Percentiles rank a stretch among this genome's conserved stretches.
Conservation (phyloP, 1,140 invertebrate genomes). For the Maconellicoccus hirsutus region DNA sequence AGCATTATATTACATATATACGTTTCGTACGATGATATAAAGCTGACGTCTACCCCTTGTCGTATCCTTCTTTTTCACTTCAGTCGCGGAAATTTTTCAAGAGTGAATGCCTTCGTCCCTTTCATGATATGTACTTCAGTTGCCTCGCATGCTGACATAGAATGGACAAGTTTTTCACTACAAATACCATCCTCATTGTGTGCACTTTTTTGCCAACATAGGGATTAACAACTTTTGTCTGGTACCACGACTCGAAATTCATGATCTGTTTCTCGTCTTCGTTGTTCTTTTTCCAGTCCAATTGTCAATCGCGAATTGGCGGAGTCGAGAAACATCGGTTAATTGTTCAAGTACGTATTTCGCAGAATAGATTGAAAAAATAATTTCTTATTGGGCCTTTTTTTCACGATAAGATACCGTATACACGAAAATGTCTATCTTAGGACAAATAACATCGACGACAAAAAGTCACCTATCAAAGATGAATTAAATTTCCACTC, state of each 20-base stretch:
- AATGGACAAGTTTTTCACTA: background rate
- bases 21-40: background rate
- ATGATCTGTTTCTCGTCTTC: background rate
- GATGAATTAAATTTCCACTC: background rate
- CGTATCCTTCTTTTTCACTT: background rate
- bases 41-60: slow-evolving; percentile 5
- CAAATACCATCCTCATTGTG: background rate
- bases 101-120: slow-evolving; percentile 6
- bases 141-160: background rate
- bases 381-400: no score
- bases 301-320: background rate
- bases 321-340: background rate
- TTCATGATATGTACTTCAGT: background rate
- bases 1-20: background rate
- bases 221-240: slow-evolving; percentile 8
- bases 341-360: no score
- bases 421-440: no score
- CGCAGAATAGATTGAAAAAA: no score
- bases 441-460: no score
- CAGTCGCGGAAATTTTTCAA: background rate
- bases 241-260: background rate
- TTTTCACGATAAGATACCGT: no score
- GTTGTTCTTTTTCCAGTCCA: background rate
- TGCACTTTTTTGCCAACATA: background rate
- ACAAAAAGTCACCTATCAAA: background rate